phyloP scores from a whole-genome alignment of 2,797 vertebrate genomes.

The Microctenopoma stevenorrisi region DNA sequence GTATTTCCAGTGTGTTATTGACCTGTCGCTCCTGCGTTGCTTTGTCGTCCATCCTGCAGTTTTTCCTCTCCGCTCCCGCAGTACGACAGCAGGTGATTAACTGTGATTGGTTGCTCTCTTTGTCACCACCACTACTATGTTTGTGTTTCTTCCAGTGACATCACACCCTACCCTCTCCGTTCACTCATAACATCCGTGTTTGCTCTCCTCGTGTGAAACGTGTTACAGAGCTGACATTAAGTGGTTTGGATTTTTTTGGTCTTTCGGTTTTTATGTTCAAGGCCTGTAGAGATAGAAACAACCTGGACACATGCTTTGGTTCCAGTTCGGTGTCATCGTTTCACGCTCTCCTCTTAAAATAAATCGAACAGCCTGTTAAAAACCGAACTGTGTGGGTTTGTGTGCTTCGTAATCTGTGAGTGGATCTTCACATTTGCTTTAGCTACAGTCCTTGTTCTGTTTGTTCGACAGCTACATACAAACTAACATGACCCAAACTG shows the following conservation, averaged over 20 bases:
- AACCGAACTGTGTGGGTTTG: neutral
- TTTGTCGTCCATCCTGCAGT: conserved; percentile 91
- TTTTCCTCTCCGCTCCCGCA: conserved; percentile 96
- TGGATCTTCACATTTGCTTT: neutral
- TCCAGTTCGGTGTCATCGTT: conserved; percentile 5
- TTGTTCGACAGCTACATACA: conserved; percentile 28
- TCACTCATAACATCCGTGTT: conserved; percentile 71
- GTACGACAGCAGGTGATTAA: conserved; percentile 98
- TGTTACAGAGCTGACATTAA: conserved; percentile 36
- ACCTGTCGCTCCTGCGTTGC: conserved; percentile 88
- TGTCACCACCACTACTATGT: conserved; percentile 37
- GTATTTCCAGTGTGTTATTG: conserved; percentile 77
- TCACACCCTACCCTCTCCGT: conserved; percentile 42
- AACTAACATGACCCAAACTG: conserved; percentile 59
- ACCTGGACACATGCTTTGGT: neutral
- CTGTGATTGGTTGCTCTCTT: conserved; percentile 74
- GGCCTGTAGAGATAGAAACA: neutral
- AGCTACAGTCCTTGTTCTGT: conserved; percentile 14
- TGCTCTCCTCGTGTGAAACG: conserved; percentile 43
- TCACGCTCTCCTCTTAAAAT: no score
- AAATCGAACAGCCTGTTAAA: neutral
- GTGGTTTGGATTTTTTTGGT: conserved; percentile 62
- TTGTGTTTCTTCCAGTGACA: conserved; percentile 40
- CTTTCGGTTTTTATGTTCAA: conserved; percentile 28
- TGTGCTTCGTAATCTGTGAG: neutral